Conservation (phyloP, 2,888 invertebrate genomes). For the Reticulitermes lucifugus region DNA sequence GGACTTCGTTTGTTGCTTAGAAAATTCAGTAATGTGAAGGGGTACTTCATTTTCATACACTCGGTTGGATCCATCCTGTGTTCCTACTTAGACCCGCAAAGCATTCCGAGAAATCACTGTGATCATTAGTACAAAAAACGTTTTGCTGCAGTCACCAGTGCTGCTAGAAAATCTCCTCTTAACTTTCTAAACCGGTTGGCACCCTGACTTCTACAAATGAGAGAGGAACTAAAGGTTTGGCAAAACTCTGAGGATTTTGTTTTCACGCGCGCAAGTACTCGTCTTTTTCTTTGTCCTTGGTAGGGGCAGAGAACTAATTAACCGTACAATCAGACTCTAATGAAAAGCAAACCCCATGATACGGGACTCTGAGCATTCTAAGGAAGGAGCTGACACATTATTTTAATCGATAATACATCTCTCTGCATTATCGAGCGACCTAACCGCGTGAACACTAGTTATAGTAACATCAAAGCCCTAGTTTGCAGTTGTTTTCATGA, state of each 20-base stretch:
- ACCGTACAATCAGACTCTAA: constrained; percentile 28
- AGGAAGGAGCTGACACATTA: too few relatives aligned
- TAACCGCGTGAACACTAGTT: too few relatives aligned
- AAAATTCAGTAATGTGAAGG: too few relatives aligned
- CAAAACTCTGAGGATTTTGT: constrained; percentile 7
- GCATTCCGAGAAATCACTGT: neutral
- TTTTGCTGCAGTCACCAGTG: neutral
- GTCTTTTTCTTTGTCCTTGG: neutral
- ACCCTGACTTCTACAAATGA: neutral
- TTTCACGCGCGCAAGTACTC: constrained; percentile 21
- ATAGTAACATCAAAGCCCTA: too few relatives aligned
- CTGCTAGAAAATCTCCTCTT: neutral
- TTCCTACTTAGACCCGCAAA: too few relatives aligned
- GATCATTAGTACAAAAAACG: neutral
- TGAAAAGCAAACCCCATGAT: constrained; percentile 11
- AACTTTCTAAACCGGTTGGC: neutral
- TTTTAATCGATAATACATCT: too few relatives aligned
- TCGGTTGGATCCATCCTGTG: too few relatives aligned
- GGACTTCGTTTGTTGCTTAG: too few relatives aligned
- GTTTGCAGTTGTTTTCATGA: too few relatives aligned
- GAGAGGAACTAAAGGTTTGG: neutral
- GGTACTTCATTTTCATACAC: too few relatives aligned
- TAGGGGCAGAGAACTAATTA: constrained; percentile 25
- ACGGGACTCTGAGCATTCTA: neutral
- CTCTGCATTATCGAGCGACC: too few relatives aligned